Base-by-base conservation (phyloP, 1,140 invertebrate genomes). In the Pogonomyrmex barbatus region DNA sequence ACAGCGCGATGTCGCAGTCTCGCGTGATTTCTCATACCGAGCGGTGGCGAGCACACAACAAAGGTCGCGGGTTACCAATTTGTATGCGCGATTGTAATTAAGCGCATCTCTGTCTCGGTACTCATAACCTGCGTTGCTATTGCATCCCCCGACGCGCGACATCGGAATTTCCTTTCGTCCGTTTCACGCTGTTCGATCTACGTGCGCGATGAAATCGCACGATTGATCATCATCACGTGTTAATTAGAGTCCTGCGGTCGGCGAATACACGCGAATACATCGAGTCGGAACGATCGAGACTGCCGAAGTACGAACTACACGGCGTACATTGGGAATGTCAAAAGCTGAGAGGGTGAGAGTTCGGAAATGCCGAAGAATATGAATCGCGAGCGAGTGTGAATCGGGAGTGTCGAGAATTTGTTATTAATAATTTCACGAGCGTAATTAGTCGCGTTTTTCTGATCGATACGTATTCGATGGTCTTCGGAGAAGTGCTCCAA, bases 341-440 rank as follows among this genome's bases (percentile, higher is more conserved):
- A 33, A 36, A 50, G 10, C n/a, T 58, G 33, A 14, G 4, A 62
- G 24, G 36, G 58, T 12, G 56, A 60, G 30, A 76, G 12, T 60
- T 24, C 10, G 54, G 14, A n/a, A 30, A 17, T 60, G 56, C n/a
- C 56, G 76, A 30, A 10, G 24, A n/a, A n/a, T 62, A 36, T 3
- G 36, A 67, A 67, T 63, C 33, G 62, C 1, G 33, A 62, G 30
- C 33, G 60, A 24, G 3, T 30, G 60, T 2, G 24, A 76, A 60
- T 76, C 14, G 54, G 54, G 5, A 60, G 36, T 76, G 39, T 9
- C 42, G 63, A 14, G 36, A 4, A 33, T 12, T 52, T 12, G 58
- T 67, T 39, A 47, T 79, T 79, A 79, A 79, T 79, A 17, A 79
- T 67, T 52, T 79, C 62, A 47, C 62, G 60, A 33, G n/a, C 14